A percentile compares a stretch with the other conserved stretches of the same genome.
These are phyloP conservation scores for Calliopsis andreniformis DNA, from an alignment of 1,140 invertebrate genomes.

Conservation along the genomic window DNA sequence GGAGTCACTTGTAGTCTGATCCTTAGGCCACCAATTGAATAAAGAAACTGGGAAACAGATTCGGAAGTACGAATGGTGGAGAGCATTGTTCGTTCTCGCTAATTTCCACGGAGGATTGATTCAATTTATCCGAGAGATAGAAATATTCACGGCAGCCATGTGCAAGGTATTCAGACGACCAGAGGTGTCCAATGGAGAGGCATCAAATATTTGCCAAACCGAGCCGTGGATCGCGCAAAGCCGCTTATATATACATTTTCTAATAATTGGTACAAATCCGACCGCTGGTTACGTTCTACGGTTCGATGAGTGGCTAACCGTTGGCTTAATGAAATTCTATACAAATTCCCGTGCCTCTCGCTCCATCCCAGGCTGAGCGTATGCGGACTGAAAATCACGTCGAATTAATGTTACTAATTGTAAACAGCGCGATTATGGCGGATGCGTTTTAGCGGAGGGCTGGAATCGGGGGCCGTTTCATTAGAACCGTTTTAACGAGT, in stretches of 20 bases:
- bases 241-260: slow-evolving; percentile 66
- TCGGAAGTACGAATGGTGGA: background rate
- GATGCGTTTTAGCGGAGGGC: slow-evolving; percentile 19
- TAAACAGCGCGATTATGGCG: slow-evolving; percentile 65
- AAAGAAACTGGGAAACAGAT: background rate
- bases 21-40: background rate
- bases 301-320: slow-evolving; percentile 67
- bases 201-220: slow-evolving; percentile 65
- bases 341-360: slow-evolving; percentile 52
- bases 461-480: slow-evolving; percentile 51
- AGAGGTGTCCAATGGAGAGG: slow-evolving; percentile 65
- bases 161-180: slow-evolving; percentile 47
- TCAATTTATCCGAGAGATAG: slow-evolving; percentile 35
- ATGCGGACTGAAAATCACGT: slow-evolving; percentile 63
- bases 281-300: slow-evolving; percentile 67
- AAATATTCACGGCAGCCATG: slow-evolving; percentile 40
- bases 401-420: slow-evolving; percentile 69
- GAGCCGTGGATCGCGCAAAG: slow-evolving; percentile 53
- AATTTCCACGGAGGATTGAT: slow-evolving; percentile 7
- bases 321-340: slow-evolving; percentile 70
- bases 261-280: slow-evolving; percentile 69
- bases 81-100: background rate
- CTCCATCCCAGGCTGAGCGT: slow-evolving; percentile 44
- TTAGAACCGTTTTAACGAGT: slow-evolving; percentile 59
- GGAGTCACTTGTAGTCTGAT: too few relatives aligned